These are phyloP conservation scores for Melinaea menophilus DNA, from an alignment of 2,888 invertebrate species.

Conservation along the genomic window DNA sequence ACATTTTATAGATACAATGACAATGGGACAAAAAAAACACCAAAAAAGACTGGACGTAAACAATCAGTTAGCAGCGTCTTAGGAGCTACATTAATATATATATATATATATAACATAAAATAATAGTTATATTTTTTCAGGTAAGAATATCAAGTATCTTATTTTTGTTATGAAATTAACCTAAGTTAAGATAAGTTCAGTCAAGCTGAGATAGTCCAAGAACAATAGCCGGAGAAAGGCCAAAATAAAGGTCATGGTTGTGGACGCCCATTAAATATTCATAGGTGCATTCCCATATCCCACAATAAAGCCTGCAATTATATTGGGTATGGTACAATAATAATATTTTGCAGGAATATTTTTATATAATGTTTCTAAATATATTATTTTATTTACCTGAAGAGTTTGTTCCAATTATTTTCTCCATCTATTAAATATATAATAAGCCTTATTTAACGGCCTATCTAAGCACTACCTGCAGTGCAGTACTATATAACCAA, in stretches of 20 bases:
- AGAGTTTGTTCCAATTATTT: too few species aligned
- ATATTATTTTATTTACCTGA: too few species aligned
- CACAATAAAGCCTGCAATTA: constrained; percentile 55
- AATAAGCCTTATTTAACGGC: too few species aligned
- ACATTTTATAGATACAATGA: constrained; percentile 28
- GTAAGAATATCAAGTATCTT: neutral
- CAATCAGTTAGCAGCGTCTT: too few species aligned
- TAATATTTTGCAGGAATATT: too few species aligned
- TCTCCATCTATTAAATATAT: too few species aligned
- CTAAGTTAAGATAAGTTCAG: constrained; percentile 56
- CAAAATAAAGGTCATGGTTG: constrained; percentile 68
- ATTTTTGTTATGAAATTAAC: constrained; percentile 34
- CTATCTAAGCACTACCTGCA: too few species aligned
- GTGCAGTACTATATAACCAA: too few species aligned
- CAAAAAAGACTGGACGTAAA: neutral
- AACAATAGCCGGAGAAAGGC: constrained; percentile 63
- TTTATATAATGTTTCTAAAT: too few species aligned
- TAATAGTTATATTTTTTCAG: neutral
- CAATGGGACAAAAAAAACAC: constrained; percentile 23
- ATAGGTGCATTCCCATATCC: constrained; percentile 61
- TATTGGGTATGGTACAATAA: constrained; percentile 44
- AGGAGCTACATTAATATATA: too few species aligned
- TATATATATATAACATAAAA: too few species aligned
- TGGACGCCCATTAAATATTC: constrained; percentile 64
- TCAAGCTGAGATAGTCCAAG: constrained; percentile 35